Evolutionary conservation across 2,888 invertebrate genomes (phyloP).

Genomic region (Hydrotaea cyrtoneurina): DNA sequence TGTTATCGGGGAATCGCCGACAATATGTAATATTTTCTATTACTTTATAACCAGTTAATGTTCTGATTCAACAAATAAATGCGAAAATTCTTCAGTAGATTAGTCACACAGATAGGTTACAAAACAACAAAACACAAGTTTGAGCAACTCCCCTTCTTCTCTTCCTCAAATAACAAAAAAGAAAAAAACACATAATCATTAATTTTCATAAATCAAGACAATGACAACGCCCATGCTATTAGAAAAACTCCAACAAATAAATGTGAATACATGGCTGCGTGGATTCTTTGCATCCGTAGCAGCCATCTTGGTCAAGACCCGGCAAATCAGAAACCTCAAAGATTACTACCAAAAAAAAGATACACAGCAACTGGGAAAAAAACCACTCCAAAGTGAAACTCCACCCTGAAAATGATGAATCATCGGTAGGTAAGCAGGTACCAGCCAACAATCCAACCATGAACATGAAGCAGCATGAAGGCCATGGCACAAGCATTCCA

Average conservation of each 20-base stretch:
- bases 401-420: constrained; percentile 70
- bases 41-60: no score
- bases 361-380: constrained; percentile 26
- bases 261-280: neutral
- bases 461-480: neutral
- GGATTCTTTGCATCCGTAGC: constrained; percentile 9
- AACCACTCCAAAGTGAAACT: constrained; percentile 53
- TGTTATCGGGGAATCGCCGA: no score
- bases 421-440: constrained; percentile 56
- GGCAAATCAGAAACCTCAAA: constrained; percentile 56
- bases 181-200: constrained; percentile 2
- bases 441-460: neutral
- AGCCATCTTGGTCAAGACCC: constrained; percentile 63
- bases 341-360: neutral
- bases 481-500: neutral
- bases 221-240: constrained; percentile 17
- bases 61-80: no score
- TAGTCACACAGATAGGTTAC: no score
- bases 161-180: no score
- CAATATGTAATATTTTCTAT: no score
- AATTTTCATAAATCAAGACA: constrained; percentile 25
- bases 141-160: no score
- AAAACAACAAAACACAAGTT: no score
- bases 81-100: no score
- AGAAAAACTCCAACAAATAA: constrained; percentile 21